phyloP scores from a whole-genome alignment of 2,797 vertebrate genomes.

The Otus scops region DNA sequence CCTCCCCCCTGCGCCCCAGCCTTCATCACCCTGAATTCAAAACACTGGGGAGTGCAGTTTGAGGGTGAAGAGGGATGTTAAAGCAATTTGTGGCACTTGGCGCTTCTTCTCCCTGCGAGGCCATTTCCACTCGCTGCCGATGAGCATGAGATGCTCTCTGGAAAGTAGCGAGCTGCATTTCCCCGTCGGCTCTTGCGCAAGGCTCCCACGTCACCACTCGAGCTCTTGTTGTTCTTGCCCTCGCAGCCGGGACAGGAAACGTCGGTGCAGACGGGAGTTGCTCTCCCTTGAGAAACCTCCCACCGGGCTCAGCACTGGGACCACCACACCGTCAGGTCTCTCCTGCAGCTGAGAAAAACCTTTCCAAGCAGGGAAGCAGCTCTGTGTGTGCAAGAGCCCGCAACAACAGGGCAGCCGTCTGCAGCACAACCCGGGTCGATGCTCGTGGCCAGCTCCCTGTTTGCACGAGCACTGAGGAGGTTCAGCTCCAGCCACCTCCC shows the following conservation, averaged over 20 bases:
- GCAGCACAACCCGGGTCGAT: fast-evolving
- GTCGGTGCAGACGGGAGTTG: fast-evolving
- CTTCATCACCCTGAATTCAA: background rate
- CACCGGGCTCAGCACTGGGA: fast-evolving
- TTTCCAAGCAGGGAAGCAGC: background rate
- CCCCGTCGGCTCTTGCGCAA: background rate
- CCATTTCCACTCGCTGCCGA: fast-evolving
- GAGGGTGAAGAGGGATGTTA: background rate
- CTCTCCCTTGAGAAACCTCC: background rate
- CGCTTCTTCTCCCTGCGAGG: background rate
- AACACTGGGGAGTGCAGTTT: background rate
- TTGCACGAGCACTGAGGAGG: background rate
- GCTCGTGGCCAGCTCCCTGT: background rate
- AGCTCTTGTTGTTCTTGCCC: background rate
- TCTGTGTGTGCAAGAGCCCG: fast-evolving
- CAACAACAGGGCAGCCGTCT: background rate
- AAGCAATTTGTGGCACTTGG: background rate
- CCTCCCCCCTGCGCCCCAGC: background rate
- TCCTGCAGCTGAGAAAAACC: background rate
- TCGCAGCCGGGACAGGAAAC: background rate
- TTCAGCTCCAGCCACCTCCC: background rate
- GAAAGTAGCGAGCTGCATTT: background rate
- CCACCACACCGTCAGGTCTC: fast-evolving
- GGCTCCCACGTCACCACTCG: background rate
- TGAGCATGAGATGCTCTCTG: background rate